These are phyloP conservation scores for Psix sp. DNA, from an alignment of 1,140 invertebrate species.

Conservation along the genomic window DNA sequence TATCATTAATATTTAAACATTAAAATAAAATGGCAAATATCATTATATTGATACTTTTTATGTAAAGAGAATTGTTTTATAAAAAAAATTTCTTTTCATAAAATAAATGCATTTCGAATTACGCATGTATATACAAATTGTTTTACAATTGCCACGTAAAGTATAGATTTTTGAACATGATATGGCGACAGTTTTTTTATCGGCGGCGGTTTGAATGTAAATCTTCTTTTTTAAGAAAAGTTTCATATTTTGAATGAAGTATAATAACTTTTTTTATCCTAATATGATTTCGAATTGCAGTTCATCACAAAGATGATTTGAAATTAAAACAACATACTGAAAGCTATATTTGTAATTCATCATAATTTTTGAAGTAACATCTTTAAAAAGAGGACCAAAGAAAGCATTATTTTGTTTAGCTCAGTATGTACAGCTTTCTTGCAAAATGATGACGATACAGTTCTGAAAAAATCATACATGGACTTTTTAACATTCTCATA, in stretches of 20 bases:
- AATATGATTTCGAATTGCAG: conserved; percentile 10
- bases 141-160: conserved; percentile 30
- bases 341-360: conserved; percentile 6
- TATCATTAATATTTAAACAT: no score
- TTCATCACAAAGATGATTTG: conserved; percentile 6
- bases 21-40: no score
- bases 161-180: conserved; percentile 12
- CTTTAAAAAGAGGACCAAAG: no score
- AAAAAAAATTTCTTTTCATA: no score
- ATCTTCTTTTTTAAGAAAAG: conserved; percentile 3
- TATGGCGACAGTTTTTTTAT: conserved; percentile 35
- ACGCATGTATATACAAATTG: conserved; percentile 35
- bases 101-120: conserved; percentile 20
- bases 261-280: conserved; percentile 1
- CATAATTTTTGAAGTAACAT: no score
- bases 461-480: conserved; percentile 43
- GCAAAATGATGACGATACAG: conserved; percentile 47
- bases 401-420: conserved; percentile 40
- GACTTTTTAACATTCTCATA: conserved; percentile 54
- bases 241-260: background rate
- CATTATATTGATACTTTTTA: no score
- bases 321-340: conserved; percentile 20
- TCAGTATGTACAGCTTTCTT: conserved; percentile 49
- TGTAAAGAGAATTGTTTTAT: no score
- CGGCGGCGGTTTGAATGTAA: no score